Percentiles rank a stretch among this genome's conserved stretches.
Conservation (phyloP, 2,888 invertebrate genomes). For the Bibio marci region DNA sequence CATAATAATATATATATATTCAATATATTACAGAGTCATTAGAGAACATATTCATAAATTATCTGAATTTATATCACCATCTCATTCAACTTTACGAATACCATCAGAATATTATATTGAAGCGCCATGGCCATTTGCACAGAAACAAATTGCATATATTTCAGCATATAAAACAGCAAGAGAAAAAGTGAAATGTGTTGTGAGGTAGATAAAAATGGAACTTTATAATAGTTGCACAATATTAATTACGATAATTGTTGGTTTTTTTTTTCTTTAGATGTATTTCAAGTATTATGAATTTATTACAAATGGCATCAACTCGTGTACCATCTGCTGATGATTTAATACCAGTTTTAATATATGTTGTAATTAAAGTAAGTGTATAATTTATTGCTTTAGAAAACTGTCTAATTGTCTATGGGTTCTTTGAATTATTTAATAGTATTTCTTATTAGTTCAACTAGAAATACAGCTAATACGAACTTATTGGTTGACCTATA, state of each 20-base stretch:
- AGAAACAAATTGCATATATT: slow-evolving; percentile 72
- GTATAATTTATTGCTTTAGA: no score
- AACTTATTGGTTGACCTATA: no score
- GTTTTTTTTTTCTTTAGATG: slow-evolving; percentile 35
- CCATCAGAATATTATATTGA: slow-evolving; percentile 74
- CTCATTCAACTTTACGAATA: slow-evolving; percentile 65
- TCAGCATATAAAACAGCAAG: slow-evolving; percentile 80
- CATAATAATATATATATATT: no score
- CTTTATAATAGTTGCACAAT: slow-evolving; percentile 33
- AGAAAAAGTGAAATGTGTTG: slow-evolving; percentile 48
- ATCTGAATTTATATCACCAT: slow-evolving; percentile 53
- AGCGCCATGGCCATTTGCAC: slow-evolving; percentile 92
- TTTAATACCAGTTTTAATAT: slow-evolving; percentile 89
- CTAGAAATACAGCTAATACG: no score
- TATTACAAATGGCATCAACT: slow-evolving; percentile 70
- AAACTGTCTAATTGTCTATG: no score
- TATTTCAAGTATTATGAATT: slow-evolving; percentile 84
- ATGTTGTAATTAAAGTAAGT: slow-evolving; percentile 78
- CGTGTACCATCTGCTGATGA: slow-evolving; percentile 83
- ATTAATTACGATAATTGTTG: background rate
- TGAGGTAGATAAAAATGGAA: slow-evolving; percentile 18
- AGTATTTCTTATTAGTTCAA: no score
- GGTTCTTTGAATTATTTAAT: no score
- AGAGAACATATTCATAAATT: slow-evolving; percentile 79
- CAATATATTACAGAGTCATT: slow-evolving; percentile 43